Percentiles rank a stretch among this genome's conserved stretches.
These are phyloP conservation scores for Drosophila subsilvestris DNA, from an alignment of 2,888 invertebrate species.

Conservation along the genomic window DNA sequence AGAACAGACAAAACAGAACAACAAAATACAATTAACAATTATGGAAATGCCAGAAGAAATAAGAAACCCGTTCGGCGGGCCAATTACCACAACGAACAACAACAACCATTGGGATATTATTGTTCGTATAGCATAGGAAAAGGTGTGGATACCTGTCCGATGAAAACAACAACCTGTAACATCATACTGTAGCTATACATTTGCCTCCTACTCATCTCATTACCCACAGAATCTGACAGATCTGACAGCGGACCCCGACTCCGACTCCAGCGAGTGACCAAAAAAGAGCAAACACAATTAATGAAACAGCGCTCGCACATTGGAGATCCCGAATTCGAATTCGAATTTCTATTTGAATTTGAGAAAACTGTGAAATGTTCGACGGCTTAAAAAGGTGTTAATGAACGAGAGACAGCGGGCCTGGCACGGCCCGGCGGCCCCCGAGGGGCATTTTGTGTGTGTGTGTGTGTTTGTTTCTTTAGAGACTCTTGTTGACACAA, in stretches of 20 bases:
- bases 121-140: not conserved
- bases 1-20: slow-evolving; percentile 18
- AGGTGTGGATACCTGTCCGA: slow-evolving; percentile 41
- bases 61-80: slow-evolving; percentile 52
- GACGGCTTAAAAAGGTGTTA: slow-evolving; percentile 68
- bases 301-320: slow-evolving; percentile 65
- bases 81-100: slow-evolving; percentile 51
- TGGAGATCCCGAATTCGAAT: slow-evolving; percentile 60
- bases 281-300: slow-evolving; percentile 71
- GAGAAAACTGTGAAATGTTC: slow-evolving; percentile 47
- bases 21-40: slow-evolving; percentile 66
- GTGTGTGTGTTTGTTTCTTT: slow-evolving; percentile 54
- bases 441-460: not conserved
- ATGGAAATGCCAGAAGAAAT: slow-evolving; percentile 58
- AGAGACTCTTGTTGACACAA: slow-evolving; percentile 73
- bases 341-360: slow-evolving; percentile 39
- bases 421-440: slow-evolving; percentile 13
- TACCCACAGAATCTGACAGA: slow-evolving; percentile 36
- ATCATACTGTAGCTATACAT: slow-evolving; percentile 39
- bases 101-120: not conserved
- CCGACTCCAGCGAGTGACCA: slow-evolving; percentile 27
- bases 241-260: not conserved
- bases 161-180: slow-evolving; percentile 62
- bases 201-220: slow-evolving; percentile 60
- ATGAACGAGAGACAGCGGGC: slow-evolving; percentile 64